Evolutionary conservation across 2,113 vertebrate genomes (phyloP).

Genomic region (Cnemophilus loriae): DNA sequence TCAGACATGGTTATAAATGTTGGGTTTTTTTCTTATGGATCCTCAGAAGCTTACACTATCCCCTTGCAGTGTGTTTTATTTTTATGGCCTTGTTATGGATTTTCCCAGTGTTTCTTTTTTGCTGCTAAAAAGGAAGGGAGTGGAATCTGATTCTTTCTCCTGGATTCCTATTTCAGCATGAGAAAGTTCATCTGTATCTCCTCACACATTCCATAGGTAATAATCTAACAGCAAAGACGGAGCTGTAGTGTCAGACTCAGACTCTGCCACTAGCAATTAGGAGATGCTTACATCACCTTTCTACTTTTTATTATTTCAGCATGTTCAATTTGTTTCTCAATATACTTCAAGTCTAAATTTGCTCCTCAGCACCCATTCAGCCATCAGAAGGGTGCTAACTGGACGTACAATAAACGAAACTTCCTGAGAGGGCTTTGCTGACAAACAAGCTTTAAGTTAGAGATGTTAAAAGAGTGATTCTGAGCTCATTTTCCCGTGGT

Average conservation of each 20-base stretch:
- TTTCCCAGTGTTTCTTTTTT: background rate
- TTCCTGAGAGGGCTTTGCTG: background rate
- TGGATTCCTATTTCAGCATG: background rate
- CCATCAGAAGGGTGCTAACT: background rate
- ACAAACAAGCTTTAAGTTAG: background rate
- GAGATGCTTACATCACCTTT: background rate
- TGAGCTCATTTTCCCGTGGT: background rate
- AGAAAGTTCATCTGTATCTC: background rate
- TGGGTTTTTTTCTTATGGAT: background rate
- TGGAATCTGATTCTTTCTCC: background rate
- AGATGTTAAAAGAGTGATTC: background rate
- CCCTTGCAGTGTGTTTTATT: background rate
- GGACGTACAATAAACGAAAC: background rate
- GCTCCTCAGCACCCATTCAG: background rate
- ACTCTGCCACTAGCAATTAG: background rate
- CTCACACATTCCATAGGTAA: background rate
- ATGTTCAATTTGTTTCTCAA: background rate
- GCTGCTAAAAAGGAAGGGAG: fast-evolving
- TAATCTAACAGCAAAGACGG: background rate
- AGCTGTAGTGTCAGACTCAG: background rate
- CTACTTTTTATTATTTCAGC: background rate
- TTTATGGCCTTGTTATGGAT: background rate
- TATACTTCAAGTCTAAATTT: background rate
- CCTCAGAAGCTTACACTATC: background rate
- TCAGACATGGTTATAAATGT: background rate